These are phyloP conservation scores for Amiota mariae DNA, from an alignment of 2,888 invertebrate species.

Conservation along the genomic window DNA sequence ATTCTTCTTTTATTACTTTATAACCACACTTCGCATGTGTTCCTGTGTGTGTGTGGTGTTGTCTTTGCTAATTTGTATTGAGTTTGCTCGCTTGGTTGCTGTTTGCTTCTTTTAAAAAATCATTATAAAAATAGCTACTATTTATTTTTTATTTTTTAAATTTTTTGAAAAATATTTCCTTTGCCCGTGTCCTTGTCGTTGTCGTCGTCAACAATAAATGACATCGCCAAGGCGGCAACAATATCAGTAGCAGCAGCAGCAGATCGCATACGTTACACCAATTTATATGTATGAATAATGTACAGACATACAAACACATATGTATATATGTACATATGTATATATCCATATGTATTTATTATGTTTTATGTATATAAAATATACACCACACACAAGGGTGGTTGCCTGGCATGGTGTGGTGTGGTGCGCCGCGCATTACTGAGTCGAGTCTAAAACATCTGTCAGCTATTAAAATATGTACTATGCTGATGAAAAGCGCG, in stretches of 20 bases:
- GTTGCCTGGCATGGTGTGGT: constrained; percentile 21
- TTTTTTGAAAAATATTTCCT: constrained; percentile 22
- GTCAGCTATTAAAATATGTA: constrained; percentile 68
- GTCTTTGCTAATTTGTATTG: constrained; percentile 27
- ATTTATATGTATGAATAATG: constrained; percentile 5
- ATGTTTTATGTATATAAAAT: too few relatives aligned
- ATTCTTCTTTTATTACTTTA: too few relatives aligned
- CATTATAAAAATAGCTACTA: constrained; percentile 24
- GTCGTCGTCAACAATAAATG: constrained; percentile 4
- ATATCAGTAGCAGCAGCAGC: background rate
- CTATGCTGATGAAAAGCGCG: constrained; percentile 53
- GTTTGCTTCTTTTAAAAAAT: background rate
- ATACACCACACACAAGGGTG: constrained; percentile 24
- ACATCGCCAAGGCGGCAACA: constrained; percentile 2
- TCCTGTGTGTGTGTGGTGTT: background rate
- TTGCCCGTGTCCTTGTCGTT: constrained; percentile 29
- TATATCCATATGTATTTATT: too few relatives aligned
- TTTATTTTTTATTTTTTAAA: background rate
- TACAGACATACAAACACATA: background rate
- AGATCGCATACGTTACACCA: constrained; percentile 26
- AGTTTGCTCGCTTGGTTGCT: background rate
- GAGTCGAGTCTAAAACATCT: constrained; percentile 53
- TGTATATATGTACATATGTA: background rate
- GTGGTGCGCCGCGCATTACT: background rate
- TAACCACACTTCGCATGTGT: background rate